phyloP scores from a whole-genome alignment of 2,888 invertebrate species.

The Latrodectus elegans region DNA sequence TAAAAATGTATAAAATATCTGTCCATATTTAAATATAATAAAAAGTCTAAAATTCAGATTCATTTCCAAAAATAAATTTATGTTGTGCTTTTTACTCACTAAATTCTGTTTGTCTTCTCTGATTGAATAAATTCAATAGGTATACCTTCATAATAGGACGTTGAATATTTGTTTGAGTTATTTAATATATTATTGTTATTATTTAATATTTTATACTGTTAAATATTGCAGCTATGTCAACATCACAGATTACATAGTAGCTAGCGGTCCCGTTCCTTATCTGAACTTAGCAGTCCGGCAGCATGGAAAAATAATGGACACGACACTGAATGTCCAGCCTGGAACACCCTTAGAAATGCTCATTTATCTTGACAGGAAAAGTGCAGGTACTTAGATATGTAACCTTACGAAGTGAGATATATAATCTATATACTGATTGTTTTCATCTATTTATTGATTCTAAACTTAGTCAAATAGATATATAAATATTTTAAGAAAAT shows the following conservation, averaged over 20 bases:
- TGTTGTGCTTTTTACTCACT: no score
- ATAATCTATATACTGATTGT: not conserved
- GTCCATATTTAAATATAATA: no score
- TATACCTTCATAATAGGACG: not conserved
- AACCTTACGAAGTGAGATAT: not conserved
- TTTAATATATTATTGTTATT: not conserved
- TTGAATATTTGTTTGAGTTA: not conserved
- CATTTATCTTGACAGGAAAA: conserved; percentile 87
- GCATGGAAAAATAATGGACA: conserved; percentile 86
- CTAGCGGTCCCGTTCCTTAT: conserved; percentile 86
- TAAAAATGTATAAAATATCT: no score
- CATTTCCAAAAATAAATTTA: no score
- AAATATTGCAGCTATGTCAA: conserved; percentile 81
- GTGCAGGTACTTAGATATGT: conserved; percentile 81
- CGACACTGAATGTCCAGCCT: conserved; percentile 91
- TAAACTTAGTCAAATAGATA: not conserved
- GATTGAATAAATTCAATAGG: no score
- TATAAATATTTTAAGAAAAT: not conserved
- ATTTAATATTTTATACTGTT: not conserved
- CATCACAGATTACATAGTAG: conserved; percentile 82
- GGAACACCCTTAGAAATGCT: conserved; percentile 94
- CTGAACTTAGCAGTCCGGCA: conserved; percentile 90
- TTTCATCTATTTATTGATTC: not conserved
- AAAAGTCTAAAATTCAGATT: no score
- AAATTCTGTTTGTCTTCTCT: no score